A percentile compares a stretch with the other conserved stretches of the same genome.
phyloP scores from a whole-genome alignment of 2,797 vertebrate species.

The Lateolabrax maculatus region DNA sequence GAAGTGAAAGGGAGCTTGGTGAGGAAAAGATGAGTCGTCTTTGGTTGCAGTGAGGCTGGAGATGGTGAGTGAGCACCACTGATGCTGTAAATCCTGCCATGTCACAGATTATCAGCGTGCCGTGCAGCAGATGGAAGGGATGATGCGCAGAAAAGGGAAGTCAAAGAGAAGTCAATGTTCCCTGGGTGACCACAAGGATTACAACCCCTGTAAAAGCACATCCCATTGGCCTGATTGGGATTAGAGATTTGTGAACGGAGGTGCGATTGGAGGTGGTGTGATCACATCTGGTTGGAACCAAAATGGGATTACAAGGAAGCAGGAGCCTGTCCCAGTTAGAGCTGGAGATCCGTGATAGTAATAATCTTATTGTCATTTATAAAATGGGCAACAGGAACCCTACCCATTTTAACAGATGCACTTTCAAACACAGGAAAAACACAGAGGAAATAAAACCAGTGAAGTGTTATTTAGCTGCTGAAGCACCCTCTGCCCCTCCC shows the following conservation, averaged over 20 bases:
- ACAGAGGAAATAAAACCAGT: background rate
- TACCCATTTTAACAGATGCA: background rate
- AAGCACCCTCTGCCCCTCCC: background rate
- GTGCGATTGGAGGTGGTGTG: conserved; percentile 30
- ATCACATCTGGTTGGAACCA: conserved; percentile 40
- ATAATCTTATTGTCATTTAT: background rate
- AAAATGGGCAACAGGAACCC: background rate
- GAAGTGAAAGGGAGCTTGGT: background rate
- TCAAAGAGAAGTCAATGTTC: conserved; percentile 11
- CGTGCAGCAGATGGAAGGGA: background rate
- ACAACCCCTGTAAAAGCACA: conserved; percentile 43
- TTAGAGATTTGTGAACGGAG: conserved; percentile 8
- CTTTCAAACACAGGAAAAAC: background rate
- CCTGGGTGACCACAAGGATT: conserved; percentile 13
- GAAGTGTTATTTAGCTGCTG: background rate
- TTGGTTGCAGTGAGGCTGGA: conserved; percentile 8
- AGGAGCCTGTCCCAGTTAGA: conserved; percentile 25
- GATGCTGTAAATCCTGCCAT: conserved; percentile 67
- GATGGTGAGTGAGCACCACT: conserved; percentile 30
- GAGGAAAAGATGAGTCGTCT: background rate
- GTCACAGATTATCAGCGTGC: conserved; percentile 63
- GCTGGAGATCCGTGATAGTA: no score
- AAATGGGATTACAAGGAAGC: conserved; percentile 22
- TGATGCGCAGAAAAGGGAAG: background rate
- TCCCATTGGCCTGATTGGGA: conserved; percentile 58